A percentile compares a stretch with the other conserved stretches of the same genome.
Conservation (phyloP, 2,888 invertebrate species). For the Apotomis turbidana region DNA sequence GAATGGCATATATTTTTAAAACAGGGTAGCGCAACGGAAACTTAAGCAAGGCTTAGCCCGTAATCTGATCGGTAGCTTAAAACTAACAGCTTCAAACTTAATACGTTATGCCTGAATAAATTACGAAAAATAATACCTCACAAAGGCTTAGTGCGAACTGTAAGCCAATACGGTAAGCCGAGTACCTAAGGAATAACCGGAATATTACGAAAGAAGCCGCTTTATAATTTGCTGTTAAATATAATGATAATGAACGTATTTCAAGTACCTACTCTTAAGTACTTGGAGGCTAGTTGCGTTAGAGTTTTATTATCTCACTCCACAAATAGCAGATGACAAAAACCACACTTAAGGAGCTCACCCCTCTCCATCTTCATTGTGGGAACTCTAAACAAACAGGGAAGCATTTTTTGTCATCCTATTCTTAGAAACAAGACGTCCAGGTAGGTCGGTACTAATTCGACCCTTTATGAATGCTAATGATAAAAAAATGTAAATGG, state of each 20-base stretch:
- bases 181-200: constrained; percentile 40
- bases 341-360: constrained; percentile 76
- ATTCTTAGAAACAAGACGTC: constrained; percentile 67
- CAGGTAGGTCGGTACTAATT: constrained; percentile 73
- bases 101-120: constrained; percentile 70
- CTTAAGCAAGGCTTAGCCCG: constrained; percentile 75
- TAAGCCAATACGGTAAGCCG: constrained; percentile 39
- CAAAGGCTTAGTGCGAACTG: constrained; percentile 44
- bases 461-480: constrained; percentile 60
- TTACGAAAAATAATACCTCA: constrained; percentile 66
- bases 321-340: constrained; percentile 76
- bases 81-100: constrained; percentile 72
- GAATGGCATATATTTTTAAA: constrained; percentile 13
- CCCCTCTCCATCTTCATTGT: constrained; percentile 73
- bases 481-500: constrained; percentile 46
- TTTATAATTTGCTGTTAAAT: constrained; percentile 32
- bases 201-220: constrained; percentile 39
- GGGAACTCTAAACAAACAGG: constrained; percentile 73
- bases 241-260: constrained; percentile 41
- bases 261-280: constrained; percentile 43
- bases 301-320: constrained; percentile 72
- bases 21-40: constrained; percentile 30
- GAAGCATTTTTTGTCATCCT: constrained; percentile 67
- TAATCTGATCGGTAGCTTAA: constrained; percentile 75
- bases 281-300: constrained; percentile 58